phyloP scores from a whole-genome alignment of 2,888 invertebrate species.

The Hyles lineata region DNA sequence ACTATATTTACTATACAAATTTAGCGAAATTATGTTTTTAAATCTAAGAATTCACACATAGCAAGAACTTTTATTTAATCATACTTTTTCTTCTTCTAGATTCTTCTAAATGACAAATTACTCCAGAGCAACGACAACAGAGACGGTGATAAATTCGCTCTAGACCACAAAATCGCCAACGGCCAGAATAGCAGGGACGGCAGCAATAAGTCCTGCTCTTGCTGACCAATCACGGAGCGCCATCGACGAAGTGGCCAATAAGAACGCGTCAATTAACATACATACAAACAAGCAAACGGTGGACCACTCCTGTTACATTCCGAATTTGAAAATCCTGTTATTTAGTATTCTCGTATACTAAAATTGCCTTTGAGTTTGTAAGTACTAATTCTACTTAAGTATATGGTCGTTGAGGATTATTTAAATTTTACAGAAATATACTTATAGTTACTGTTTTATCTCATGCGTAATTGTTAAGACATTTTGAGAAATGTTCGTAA shows the following conservation, averaged over 20 bases:
- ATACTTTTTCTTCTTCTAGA: conserved; percentile 76
- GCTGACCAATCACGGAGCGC: conserved; percentile 79
- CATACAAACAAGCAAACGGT: conserved; percentile 34
- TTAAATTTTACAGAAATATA: conserved; percentile 5
- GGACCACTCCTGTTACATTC: conserved; percentile 43
- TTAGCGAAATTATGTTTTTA: too few relatives aligned
- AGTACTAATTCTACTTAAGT: conserved; percentile 17
- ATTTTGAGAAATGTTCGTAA: conserved; percentile 5
- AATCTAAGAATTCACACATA: too few relatives aligned
- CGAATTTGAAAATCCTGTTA: conserved; percentile 20
- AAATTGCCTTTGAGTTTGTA: conserved; percentile 14
- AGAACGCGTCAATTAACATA: conserved; percentile 42
- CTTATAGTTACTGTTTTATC: conserved; percentile 34
- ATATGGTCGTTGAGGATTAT: conserved; percentile 7
- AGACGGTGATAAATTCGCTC: conserved; percentile 88
- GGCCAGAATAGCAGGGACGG: conserved; percentile 74
- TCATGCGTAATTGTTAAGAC: neutral
- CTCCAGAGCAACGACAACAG: conserved; percentile 88
- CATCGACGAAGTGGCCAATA: conserved; percentile 47
- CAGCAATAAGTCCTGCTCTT: conserved; percentile 82
- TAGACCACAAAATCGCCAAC: conserved; percentile 84
- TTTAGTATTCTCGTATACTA: conserved; percentile 1
- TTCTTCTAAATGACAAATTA: conserved; percentile 91
- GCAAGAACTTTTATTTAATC: neutral
- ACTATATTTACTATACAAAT: too few relatives aligned